Base-by-base conservation (phyloP, 2,797 vertebrate genomes). In the Silurus lanzhouensis region DNA sequence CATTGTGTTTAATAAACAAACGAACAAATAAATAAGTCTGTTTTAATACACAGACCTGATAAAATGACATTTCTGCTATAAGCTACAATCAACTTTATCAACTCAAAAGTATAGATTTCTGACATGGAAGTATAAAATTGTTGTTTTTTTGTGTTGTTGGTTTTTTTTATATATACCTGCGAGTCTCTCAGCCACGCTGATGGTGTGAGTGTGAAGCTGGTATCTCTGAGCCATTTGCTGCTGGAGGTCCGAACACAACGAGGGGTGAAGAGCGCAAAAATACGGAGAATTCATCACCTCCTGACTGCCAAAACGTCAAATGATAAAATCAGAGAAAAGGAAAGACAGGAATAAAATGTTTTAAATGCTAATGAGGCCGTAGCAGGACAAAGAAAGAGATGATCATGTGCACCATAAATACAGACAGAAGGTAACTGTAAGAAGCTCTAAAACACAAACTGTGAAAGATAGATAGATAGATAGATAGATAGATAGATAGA, bases 101-200 rank as follows among this genome's bases (percentile, higher is more conserved):
- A 31, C 31, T 31, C 31, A 3, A 31, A 31, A 31, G 31, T 31
- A 31, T 31, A 31, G 31, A 31, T 31, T 31, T 31, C 31, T 31
- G 31, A 31, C 2, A 31, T n/a, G n/a, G n/a, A n/a, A n/a, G n/a
- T 31, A 31, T 31, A 31, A 31, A 31, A 31, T 31, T n/a, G n/a
- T n/a, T n/a, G n/a, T n/a, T n/a, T 31, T 31, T 31, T 31, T 15
- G 76, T 63, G 31, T 38, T 20, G 4, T 13, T 75, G 20, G 1
- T 27, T 27, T 5, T 61, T 3, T 31, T 3, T 52, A 4, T 67
- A 4, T 89, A 83, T 76, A 96, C 96, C 96, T 91, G 95, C 95
- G 82, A 96, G 93, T 46, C 93, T 94, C 91, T 96, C 95, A 0
- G 94, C 95, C 81, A 95, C 91, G 17, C 94, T 93, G 4, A 94